A percentile compares a stretch with the other conserved stretches of the same genome.
Conservation (phyloP, 35 echinoderm and acorn worm genomes). For the Holothuria glaberrima region DNA sequence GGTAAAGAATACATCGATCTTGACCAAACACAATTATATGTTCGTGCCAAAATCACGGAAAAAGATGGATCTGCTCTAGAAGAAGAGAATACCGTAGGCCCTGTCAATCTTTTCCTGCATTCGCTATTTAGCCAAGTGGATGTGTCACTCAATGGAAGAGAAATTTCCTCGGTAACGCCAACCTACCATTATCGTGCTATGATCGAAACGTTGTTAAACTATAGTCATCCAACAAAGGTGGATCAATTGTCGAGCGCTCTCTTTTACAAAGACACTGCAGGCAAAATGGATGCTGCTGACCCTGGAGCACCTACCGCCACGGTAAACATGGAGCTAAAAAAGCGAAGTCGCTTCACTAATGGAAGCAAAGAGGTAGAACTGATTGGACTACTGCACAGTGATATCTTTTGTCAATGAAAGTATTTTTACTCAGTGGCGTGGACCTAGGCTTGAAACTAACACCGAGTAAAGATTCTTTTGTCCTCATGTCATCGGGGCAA, state of each 20-base stretch:
- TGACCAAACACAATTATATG: conserved; percentile 43
- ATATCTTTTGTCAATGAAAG: conserved; percentile 76
- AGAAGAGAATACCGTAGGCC: too few relatives aligned
- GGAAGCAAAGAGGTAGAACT: conserved; percentile 29
- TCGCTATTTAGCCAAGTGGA: background rate
- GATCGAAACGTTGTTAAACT: background rate
- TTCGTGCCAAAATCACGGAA: conserved; percentile 33
- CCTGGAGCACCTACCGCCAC: conserved; percentile 4
- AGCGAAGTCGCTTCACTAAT: background rate
- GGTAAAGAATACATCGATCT: conserved; percentile 61
- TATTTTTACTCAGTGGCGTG: conserved; percentile 54
- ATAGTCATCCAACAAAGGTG: too few relatives aligned
- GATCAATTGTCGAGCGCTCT: too few relatives aligned
- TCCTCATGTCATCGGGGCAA: too few relatives aligned
- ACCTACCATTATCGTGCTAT: background rate
- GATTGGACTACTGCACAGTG: conserved; percentile 69
- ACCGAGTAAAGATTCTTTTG: conserved; percentile 42
- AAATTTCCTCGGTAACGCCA: background rate
- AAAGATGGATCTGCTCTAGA: conserved; percentile 21
- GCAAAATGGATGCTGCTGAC: conserved; percentile 39
- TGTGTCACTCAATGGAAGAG: background rate
- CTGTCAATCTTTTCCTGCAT: background rate
- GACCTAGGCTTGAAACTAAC: conserved; percentile 63
- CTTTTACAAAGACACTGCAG: conserved; percentile 24
- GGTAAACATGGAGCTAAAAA: background rate